A percentile compares a stretch with the other conserved stretches of the same genome.
Evolutionary conservation across 2,113 vertebrate genomes (phyloP).

Genomic region (Epinephelus cyanopodus): DNA sequence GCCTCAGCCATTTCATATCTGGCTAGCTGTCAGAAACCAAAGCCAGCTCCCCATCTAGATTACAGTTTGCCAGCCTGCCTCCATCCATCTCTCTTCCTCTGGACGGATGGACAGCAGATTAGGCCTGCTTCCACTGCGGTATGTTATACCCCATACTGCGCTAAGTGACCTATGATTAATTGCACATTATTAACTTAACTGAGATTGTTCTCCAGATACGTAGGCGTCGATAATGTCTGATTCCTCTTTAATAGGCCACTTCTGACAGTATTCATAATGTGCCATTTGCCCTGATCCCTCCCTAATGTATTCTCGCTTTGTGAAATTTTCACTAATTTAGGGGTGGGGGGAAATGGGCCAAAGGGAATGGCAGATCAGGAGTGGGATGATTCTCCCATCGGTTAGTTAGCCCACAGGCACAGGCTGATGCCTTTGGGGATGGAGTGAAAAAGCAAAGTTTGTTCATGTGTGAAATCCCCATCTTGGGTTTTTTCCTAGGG

Average conservation of each 20-base stretch:
- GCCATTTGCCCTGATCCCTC: conserved; percentile 78
- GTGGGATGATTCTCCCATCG: conserved; percentile 50
- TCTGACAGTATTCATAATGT: conserved; percentile 83
- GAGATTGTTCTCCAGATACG: conserved; percentile 82
- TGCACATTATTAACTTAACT: conserved; percentile 82
- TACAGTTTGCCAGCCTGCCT: conserved; percentile 45
- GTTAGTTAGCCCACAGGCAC: conserved; percentile 56
- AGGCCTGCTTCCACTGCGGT: conserved; percentile 48
- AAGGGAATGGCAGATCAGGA: conserved; percentile 43
- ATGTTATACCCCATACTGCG: conserved; percentile 57
- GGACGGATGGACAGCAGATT: conserved; percentile 69
- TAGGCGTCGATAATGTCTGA: conserved; percentile 78
- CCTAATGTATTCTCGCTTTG: conserved; percentile 79
- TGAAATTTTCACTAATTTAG: conserved; percentile 73
- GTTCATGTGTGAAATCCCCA: conserved; percentile 68
- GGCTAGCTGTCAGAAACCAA: conserved; percentile 37
- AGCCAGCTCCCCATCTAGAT: conserved; percentile 44
- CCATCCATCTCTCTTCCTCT: conserved; percentile 52
- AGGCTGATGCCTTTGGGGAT: conserved; percentile 33
- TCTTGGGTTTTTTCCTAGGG: conserved; percentile 22
- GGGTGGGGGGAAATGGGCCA: conserved; percentile 58
- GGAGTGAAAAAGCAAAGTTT: conserved; percentile 58
- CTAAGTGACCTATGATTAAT: conserved; percentile 86
- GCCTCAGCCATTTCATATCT: conserved; percentile 32
- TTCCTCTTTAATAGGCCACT: conserved; percentile 83